Conservation (phyloP, 1,140 invertebrate genomes). For the Papilio glaucus region DNA sequence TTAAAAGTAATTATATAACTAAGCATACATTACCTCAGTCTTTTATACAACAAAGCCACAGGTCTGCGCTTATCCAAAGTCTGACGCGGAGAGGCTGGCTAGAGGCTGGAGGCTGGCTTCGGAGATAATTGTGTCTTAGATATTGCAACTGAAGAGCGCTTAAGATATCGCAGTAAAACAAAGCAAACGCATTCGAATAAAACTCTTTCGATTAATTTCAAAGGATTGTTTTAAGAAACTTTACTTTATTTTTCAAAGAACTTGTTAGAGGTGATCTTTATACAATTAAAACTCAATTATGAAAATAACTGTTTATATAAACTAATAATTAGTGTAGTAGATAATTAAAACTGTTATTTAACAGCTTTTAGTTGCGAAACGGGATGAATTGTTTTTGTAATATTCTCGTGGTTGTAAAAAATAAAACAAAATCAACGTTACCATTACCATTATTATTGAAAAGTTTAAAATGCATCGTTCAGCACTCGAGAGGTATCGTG, state of each 20-base stretch:
- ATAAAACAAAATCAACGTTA: conserved; percentile 53
- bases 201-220: neutral
- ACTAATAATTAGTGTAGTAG: too few species aligned
- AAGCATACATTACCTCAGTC: too few species aligned
- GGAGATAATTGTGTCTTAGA: conserved; percentile 23
- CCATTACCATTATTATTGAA: conserved; percentile 68
- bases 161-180: conserved; percentile 27
- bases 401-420: conserved; percentile 32
- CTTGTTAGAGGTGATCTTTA: neutral
- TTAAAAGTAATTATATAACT: too few species aligned
- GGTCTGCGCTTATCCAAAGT: neutral
- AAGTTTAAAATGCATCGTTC: conserved; percentile 76
- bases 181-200: neutral
- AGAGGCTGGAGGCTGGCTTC: neutral
- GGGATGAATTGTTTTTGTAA: too few species aligned
- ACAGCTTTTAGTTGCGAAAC: too few species aligned
- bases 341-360: too few species aligned
- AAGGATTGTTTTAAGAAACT: conserved; percentile 6
- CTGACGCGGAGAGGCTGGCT: neutral
- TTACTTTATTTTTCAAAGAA: neutral
- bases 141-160: conserved; percentile 26
- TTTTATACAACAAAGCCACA: neutral
- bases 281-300: neutral
- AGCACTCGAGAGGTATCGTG: conserved; percentile 60
- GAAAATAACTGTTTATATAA: too few species aligned